Conservation (phyloP, 1,140 invertebrate species). For the Pseudomyrmex flavicornis region DNA sequence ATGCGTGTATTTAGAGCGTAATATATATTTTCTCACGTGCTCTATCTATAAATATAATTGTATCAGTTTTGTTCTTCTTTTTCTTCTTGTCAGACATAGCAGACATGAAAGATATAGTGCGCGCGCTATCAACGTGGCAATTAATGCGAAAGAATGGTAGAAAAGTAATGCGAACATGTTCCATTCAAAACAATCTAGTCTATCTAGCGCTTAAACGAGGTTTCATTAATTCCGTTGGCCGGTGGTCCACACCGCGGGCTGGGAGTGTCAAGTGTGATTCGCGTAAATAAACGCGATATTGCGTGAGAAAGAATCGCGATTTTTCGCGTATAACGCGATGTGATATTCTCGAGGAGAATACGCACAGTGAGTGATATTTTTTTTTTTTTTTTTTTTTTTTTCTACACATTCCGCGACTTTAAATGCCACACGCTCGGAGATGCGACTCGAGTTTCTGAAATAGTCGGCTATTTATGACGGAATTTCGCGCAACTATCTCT, state of each 20-base stretch:
- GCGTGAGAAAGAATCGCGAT: conserved; percentile 9
- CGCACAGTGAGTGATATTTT: background rate
- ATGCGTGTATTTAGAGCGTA: too few species aligned
- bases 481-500: conserved; percentile 26
- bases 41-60: background rate
- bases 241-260: conserved; percentile 46
- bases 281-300: conserved; percentile 9
- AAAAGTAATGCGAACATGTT: background rate
- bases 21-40: too few species aligned
- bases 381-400: background rate
- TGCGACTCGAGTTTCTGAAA: conserved; percentile 52
- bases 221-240: conserved; percentile 73
- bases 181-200: conserved; percentile 62
- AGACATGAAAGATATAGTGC: background rate
- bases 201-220: conserved; percentile 71
- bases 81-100: background rate
- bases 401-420: conserved; percentile 28
- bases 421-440: conserved; percentile 30
- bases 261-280: conserved; percentile 54
- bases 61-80: background rate
- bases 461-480: conserved; percentile 53
- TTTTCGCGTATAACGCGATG: conserved; percentile 3
- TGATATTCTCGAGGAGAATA: conserved; percentile 32
- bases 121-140: background rate
- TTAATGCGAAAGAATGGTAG: conserved; percentile 15